These are phyloP conservation scores for Drosophila yakuba DNA, from an alignment of 1,140 invertebrate species.

Conservation along the genomic window DNA sequence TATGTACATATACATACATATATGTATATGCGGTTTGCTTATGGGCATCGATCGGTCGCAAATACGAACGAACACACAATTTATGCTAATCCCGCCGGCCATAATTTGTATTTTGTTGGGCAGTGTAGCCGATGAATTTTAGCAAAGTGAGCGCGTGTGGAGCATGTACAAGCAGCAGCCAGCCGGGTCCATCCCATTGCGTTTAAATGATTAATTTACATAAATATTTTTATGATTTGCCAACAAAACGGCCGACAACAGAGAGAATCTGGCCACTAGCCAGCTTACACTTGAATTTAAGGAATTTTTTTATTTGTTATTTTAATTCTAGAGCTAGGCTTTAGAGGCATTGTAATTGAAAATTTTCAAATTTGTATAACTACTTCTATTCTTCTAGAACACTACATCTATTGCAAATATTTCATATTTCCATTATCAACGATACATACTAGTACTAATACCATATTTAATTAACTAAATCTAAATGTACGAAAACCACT, in stretches of 20 bases:
- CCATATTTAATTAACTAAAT: no score
- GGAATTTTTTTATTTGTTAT: not conserved
- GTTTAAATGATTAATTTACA: slow-evolving; percentile 83
- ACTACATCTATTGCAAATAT: no score
- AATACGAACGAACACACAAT: slow-evolving; percentile 47
- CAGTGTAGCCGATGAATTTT: slow-evolving; percentile 58
- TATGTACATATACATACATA: not conserved
- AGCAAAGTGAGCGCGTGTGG: slow-evolving; percentile 72
- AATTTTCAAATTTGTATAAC: no score
- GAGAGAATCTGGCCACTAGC: slow-evolving; percentile 38
- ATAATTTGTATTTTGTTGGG: slow-evolving; percentile 73
- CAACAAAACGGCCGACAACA: slow-evolving; percentile 54
- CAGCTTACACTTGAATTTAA: slow-evolving; percentile 27
- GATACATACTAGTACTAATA: no score
- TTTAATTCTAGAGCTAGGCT: no score
- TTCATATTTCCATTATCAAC: no score
- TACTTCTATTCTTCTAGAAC: no score
- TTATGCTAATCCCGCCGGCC: slow-evolving; percentile 76
- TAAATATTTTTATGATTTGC: slow-evolving; percentile 84
- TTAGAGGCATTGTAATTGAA: no score
- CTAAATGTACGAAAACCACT: no score
- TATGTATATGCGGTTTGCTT: slow-evolving; percentile 3
- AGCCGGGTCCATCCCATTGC: slow-evolving; percentile 70
- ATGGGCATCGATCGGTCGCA: slow-evolving; percentile 22
- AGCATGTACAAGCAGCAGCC: slow-evolving; percentile 74